Evolutionary conservation across 2,888 invertebrate species (phyloP).

Genomic region (Ormia ochracea): DNA sequence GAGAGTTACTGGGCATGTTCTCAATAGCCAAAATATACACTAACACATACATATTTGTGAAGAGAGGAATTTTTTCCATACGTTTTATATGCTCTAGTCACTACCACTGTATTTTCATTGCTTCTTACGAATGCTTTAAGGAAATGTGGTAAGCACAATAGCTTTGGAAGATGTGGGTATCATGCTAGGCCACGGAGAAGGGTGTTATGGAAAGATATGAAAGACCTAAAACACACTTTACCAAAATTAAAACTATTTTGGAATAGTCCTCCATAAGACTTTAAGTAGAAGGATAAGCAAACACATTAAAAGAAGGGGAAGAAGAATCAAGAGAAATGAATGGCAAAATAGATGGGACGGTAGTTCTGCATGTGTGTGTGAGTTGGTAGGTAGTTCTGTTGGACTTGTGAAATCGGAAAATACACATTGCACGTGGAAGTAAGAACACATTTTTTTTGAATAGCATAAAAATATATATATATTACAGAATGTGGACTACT

Average conservation of each 20-base stretch:
- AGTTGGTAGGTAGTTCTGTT: no score
- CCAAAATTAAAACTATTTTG: background rate
- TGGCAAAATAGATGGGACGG: no score
- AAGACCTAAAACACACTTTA: slow-evolving; percentile 22
- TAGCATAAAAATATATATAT: no score
- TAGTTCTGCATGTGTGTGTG: no score
- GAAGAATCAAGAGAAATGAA: background rate
- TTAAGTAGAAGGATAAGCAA: background rate
- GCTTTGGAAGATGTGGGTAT: slow-evolving; percentile 20
- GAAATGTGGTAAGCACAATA: slow-evolving; percentile 46
- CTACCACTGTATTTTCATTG: background rate
- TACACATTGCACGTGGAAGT: no score
- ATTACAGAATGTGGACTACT: no score
- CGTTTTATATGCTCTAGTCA: background rate
- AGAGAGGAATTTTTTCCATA: background rate
- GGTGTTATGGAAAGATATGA: slow-evolving; percentile 32
- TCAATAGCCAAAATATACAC: slow-evolving; percentile 38
- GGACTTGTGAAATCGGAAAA: no score
- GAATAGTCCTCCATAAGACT: background rate
- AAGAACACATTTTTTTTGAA: no score
- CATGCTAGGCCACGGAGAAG: background rate
- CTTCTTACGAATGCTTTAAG: background rate
- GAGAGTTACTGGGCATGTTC: slow-evolving; percentile 50
- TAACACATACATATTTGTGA: background rate
- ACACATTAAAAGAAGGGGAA: background rate